These are phyloP conservation scores for Cavia porcellus DNA, from an alignment of 2,113 vertebrate genomes.

Conservation along the genomic window DNA sequence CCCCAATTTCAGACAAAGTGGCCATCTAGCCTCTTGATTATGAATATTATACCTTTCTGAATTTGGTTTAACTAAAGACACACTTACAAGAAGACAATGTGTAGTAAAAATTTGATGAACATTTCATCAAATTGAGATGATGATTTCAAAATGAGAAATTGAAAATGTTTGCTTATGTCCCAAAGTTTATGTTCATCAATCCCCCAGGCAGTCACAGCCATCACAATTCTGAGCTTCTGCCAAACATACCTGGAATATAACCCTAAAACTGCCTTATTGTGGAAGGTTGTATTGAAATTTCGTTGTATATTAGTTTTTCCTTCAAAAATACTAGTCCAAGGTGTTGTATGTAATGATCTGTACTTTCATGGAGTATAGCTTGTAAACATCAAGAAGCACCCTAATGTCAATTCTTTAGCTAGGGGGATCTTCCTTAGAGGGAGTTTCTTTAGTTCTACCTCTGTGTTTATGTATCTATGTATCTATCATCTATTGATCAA, in stretches of 20 bases:
- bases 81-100: rapidly evolving
- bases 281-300: not conserved
- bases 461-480: not conserved
- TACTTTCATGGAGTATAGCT: not conserved
- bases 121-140: not conserved
- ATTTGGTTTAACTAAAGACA: not conserved
- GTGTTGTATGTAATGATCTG: not conserved
- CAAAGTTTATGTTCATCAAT: rapidly evolving
- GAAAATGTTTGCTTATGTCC: too few relatives aligned
- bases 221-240: not conserved
- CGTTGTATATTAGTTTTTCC: not conserved
- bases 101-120: too few relatives aligned
- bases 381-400: not conserved
- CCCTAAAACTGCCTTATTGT: not conserved
- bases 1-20: not conserved
- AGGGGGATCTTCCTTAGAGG: too few relatives aligned
- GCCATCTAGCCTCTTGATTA: too few relatives aligned
- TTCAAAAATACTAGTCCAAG: not conserved
- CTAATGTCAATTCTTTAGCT: not conserved
- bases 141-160: not conserved
- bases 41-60: not conserved
- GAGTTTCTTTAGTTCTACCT: not conserved
- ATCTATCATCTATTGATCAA: not conserved
- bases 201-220: rapidly evolving
- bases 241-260: rapidly evolving